Conservation (phyloP, 2,113 vertebrate species). For the Arothron firmamentum region DNA sequence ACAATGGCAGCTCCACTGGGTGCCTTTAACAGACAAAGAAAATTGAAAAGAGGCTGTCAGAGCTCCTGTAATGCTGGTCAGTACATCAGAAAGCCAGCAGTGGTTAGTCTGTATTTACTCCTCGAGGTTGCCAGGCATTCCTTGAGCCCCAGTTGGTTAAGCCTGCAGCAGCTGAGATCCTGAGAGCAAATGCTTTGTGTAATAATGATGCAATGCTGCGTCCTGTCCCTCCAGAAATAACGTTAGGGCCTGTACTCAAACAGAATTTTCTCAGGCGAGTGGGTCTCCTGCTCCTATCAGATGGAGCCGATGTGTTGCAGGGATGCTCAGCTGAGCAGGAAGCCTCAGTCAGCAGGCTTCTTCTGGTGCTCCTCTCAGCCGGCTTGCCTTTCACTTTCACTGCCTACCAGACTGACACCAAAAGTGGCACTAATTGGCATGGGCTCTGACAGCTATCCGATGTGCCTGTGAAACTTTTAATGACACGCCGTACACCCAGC, state of each 20-base stretch:
- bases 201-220: background rate
- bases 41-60: slow-evolving; percentile 14
- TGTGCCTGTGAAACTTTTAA: slow-evolving; percentile 67
- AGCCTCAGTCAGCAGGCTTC: slow-evolving; percentile 56
- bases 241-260: no score
- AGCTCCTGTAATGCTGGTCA: slow-evolving; percentile 2
- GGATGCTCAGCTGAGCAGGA: slow-evolving; percentile 57
- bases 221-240: background rate
- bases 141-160: slow-evolving; percentile 1
- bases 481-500: slow-evolving; percentile 60
- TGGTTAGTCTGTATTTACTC: background rate
- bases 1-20: slow-evolving; percentile 12
- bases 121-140: background rate
- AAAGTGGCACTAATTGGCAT: slow-evolving; percentile 75
- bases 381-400: slow-evolving; percentile 42
- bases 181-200: slow-evolving; percentile 4
- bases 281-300: slow-evolving; percentile 9
- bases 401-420: slow-evolving; percentile 67
- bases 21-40: background rate
- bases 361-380: slow-evolving; percentile 45
- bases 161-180: background rate
- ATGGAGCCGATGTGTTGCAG: slow-evolving; percentile 24
- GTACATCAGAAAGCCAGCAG: slow-evolving; percentile 1
- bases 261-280: background rate
- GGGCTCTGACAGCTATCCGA: slow-evolving; percentile 69